Percentiles rank a stretch among this genome's conserved stretches.
phyloP scores from a whole-genome alignment of 1,140 invertebrate species.

The Drosophila miranda region DNA sequence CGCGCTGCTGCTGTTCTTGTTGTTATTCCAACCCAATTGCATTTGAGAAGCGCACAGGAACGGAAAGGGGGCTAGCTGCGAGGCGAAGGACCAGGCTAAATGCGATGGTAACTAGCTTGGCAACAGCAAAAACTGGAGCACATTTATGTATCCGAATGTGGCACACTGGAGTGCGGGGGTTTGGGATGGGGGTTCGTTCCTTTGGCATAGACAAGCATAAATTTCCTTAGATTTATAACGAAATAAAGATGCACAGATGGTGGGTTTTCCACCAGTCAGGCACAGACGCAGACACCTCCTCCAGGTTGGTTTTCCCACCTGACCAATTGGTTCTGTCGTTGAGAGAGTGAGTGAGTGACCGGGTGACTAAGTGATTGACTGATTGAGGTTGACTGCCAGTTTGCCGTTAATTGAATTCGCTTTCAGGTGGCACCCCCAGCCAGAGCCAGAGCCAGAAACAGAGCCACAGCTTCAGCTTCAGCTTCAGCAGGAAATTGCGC shows the following conservation, averaged over 20 bases:
- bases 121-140: neutral
- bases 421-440: conserved; percentile 27
- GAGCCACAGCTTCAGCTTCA: conserved; percentile 1
- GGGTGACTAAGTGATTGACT: conserved; percentile 27
- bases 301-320: conserved; percentile 1
- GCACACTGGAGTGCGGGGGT: neutral
- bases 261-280: neutral
- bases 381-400: conserved; percentile 56
- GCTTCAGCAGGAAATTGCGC: conserved; percentile 66
- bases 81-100: too few relatives aligned
- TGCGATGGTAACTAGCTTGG: neutral
- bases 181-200: neutral
- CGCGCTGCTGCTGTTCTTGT: too few relatives aligned
- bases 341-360: conserved; percentile 31
- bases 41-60: too few relatives aligned
- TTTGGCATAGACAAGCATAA: neutral
- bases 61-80: too few relatives aligned
- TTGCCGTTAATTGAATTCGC: conserved; percentile 67
- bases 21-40: too few relatives aligned
- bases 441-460: neutral
- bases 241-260: conserved; percentile 1
- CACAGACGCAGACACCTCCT: neutral
- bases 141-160: conserved; percentile 8
- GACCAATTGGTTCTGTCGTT: neutral
- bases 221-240: conserved; percentile 7